A percentile compares a stretch with the other conserved stretches of the same genome.
phyloP scores from a whole-genome alignment of 2,113 vertebrate species.

The Oreochromis tanganicae region DNA sequence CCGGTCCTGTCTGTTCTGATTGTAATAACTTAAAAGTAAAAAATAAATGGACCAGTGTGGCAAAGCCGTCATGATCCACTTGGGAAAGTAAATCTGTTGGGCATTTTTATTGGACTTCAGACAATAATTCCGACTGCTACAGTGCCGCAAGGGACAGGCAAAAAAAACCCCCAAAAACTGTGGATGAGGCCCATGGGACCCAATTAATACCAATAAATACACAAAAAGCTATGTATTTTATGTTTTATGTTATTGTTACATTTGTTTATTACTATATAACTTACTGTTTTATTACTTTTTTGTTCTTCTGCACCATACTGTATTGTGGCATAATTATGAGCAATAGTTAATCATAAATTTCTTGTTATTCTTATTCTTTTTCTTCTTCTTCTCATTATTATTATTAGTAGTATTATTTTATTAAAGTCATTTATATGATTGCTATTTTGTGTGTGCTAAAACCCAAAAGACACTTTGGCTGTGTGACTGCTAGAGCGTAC shows the following conservation, averaged over 20 bases:
- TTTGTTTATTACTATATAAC: neutral
- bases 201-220: neutral
- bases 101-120: no score
- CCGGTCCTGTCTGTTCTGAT: no score
- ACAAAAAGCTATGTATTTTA: neutral
- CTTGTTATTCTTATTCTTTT: neutral
- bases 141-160: no score
- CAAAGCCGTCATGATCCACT: no score
- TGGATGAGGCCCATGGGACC: neutral
- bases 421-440: neutral
- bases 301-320: neutral
- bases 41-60: no score
- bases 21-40: no score
- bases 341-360: neutral
- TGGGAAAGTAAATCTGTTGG: no score
- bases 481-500: neutral
- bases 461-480: neutral
- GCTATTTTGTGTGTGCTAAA: neutral
- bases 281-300: neutral
- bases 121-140: no score
- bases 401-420: neutral
- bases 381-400: neutral
- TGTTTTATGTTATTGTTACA: neutral
- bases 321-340: neutral
- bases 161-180: neutral